These are phyloP conservation scores for Hymenochirus boettgeri DNA, from an alignment of 2,113 vertebrate genomes.

Conservation along the genomic window DNA sequence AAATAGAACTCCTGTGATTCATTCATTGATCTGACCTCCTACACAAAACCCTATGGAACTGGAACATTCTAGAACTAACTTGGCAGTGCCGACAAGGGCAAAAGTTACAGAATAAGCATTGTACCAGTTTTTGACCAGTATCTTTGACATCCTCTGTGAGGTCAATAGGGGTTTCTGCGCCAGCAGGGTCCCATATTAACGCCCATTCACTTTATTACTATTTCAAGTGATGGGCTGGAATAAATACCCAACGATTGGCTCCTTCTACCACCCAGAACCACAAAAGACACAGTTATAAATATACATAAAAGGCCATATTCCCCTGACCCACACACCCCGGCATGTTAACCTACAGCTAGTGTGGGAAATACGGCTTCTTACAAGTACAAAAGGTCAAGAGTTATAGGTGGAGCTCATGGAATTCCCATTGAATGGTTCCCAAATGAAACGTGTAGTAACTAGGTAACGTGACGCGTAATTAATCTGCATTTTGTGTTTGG, in stretches of 20 bases:
- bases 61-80: no score
- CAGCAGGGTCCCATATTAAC: not conserved
- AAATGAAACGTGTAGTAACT: conserved; percentile 28
- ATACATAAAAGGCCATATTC: conserved; percentile 3
- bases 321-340: conserved; percentile 6
- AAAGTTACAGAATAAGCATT: no score
- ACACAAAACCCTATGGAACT: no score
- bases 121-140: no score
- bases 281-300: not conserved
- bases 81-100: no score
- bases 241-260: no score
- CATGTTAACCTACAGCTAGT: no score
- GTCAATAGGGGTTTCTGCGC: not conserved
- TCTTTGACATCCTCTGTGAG: not conserved
- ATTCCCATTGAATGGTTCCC: conserved; percentile 30
- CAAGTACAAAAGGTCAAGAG: conserved; percentile 33
- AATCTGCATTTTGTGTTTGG: conserved; percentile 22
- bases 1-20: no score
- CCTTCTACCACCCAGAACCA: not conserved
- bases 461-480: conserved; percentile 32
- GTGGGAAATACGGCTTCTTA: conserved; percentile 30
- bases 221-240: not conserved
- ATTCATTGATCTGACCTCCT: no score
- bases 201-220: not conserved
- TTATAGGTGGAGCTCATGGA: conserved; percentile 25